These are phyloP conservation scores for Cryptomyrus ogoouensis DNA, from an alignment of 2,113 vertebrate species.

Conservation along the genomic window DNA sequence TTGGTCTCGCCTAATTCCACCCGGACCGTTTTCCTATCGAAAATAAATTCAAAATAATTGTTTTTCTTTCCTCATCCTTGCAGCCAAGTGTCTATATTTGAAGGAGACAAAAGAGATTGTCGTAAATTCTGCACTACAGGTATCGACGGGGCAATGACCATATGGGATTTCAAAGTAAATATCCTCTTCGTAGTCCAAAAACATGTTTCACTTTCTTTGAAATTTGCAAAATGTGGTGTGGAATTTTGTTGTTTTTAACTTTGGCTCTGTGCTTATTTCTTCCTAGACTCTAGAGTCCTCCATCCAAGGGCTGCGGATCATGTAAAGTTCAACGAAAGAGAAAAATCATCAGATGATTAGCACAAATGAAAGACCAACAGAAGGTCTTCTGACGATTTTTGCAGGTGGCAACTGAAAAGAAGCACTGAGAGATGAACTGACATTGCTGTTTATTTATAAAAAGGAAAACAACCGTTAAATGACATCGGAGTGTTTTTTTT, in stretches of 20 bases:
- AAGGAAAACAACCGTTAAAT: slow-evolving; percentile 22
- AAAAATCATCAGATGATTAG: slow-evolving; percentile 50
- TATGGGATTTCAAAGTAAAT: slow-evolving; percentile 96
- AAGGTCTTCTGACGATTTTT: slow-evolving; percentile 54
- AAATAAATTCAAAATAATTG: neutral
- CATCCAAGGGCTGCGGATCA: slow-evolving; percentile 94
- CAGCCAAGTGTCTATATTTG: slow-evolving; percentile 98
- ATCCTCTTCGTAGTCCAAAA: neutral
- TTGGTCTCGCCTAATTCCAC: neutral
- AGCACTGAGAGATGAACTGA: slow-evolving; percentile 67
- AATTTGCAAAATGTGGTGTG: neutral
- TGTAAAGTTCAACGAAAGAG: slow-evolving; percentile 64
- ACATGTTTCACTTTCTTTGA: neutral
- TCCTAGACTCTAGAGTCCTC: slow-evolving; percentile 90
- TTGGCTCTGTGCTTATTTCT: slow-evolving; percentile 23
- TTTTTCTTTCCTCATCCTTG: slow-evolving; percentile 17
- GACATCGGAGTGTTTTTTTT: slow-evolving; percentile 44
- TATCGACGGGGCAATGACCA: slow-evolving; percentile 98
- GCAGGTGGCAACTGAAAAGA: slow-evolving; percentile 42
- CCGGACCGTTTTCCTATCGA: neutral
- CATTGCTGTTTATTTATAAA: slow-evolving; percentile 47
- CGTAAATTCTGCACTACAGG: slow-evolving; percentile 99
- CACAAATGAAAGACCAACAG: slow-evolving; percentile 54
- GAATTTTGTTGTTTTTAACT: neutral
- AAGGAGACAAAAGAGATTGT: slow-evolving; percentile 96